Evolutionary conservation across 1,140 invertebrate species (phyloP), one percentile per base, ranked within the genome.

Genomic region (Leptinotarsa defecta): DNA sequence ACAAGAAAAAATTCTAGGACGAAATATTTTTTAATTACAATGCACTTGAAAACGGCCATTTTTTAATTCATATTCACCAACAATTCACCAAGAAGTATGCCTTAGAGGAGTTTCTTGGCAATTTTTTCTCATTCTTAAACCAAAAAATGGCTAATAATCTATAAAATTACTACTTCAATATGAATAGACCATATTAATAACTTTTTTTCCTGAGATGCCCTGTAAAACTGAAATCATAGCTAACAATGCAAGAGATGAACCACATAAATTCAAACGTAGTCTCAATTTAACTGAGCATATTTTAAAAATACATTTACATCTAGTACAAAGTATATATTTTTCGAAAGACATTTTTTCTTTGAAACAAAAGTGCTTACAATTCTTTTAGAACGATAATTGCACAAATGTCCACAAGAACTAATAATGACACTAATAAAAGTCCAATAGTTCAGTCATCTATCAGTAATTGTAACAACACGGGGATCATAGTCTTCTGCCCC

Each of bases 201-300:
- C 27, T 34, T 34, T 43, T 34, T 11, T 11, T 11, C 8, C 34
- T 34, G 34, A 11, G 6, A 34, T 34, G 34, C 8, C 8, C 8
- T 43, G 6, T 43, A 11, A 11, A 43, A 43, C 34, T 43, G 34
- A 43, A 43, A 43, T 43, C 34, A 11, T 11, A 43, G 8, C 2
- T 43, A 43, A 43, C 34, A 34, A 57, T 57, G 3, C 52, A 57
- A 57, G 52, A 57, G 52, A 57, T 57, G 52, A 57, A 57, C 52
- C 13, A 57, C 15, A 17, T 17, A n/a, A 19, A 15, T 78, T 19
- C 4, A 19, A 57, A n/a, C 52, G 52, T 17, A 5, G 52, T 17
- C 72, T 72, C 74, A 77, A 81, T 81, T 81, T 80, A 80, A 81
- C 80, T 81, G 80, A 81, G 80, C 80, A 81, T 80, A 81, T 78